Conservation (phyloP, 2,113 vertebrate genomes). For the Tichodroma muraria region DNA sequence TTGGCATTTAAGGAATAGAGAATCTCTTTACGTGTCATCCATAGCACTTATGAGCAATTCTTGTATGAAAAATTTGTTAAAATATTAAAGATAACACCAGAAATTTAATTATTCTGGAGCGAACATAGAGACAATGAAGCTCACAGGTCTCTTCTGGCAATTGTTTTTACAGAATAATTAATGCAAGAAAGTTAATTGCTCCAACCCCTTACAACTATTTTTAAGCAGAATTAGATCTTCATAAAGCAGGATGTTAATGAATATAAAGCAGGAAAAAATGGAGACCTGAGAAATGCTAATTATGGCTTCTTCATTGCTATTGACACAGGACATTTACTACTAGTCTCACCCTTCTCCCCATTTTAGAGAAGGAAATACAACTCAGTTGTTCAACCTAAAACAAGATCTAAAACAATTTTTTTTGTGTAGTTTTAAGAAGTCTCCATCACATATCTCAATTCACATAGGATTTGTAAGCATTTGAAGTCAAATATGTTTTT, state of each 20-base stretch:
- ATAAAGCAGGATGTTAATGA: not conserved
- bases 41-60: not conserved
- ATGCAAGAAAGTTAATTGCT: not conserved
- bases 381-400: not conserved
- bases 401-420: not conserved
- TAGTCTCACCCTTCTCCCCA: not conserved
- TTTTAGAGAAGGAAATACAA: not conserved
- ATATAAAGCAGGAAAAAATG: not conserved
- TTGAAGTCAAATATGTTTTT: not conserved
- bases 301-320: not conserved
- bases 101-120: not conserved
- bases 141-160: not conserved
- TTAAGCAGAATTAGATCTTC: not conserved
- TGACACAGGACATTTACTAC: not conserved
- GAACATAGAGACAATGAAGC: not conserved
- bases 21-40: not conserved
- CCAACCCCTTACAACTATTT: not conserved
- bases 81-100: not conserved
- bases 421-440: not conserved
- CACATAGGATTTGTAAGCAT: not conserved
- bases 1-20: not conserved
- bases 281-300: not conserved
- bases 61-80: not conserved
- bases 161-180: not conserved
- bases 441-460: not conserved